phyloP scores from a whole-genome alignment of 2,888 invertebrate species.

The Periphyllus acericola region DNA sequence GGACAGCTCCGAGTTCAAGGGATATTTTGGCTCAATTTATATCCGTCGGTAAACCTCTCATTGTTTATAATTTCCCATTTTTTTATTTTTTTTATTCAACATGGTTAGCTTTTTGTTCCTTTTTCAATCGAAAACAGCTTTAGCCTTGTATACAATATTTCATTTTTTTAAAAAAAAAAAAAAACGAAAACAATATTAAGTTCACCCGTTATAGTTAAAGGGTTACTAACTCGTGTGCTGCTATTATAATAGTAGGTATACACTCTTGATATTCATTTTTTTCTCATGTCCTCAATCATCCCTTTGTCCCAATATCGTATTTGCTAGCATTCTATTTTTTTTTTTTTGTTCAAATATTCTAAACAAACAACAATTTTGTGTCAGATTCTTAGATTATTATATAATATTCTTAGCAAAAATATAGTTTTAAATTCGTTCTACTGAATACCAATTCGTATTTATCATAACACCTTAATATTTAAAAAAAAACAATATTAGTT shows the following conservation, averaged over 20 bases:
- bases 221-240: neutral
- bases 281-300: neutral
- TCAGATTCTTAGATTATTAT: too few relatives aligned
- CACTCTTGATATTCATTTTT: neutral
- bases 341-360: neutral
- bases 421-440: too few relatives aligned
- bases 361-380: too few relatives aligned
- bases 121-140: slow-evolving; percentile 46
- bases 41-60: slow-evolving; percentile 44
- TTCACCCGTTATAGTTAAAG: neutral
- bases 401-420: too few relatives aligned
- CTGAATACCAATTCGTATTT: too few relatives aligned
- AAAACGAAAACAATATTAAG: slow-evolving; percentile 4
- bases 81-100: slow-evolving; percentile 26
- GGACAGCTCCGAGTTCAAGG: slow-evolving; percentile 40
- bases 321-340: neutral
- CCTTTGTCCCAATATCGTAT: neutral
- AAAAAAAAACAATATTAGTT: too few relatives aligned
- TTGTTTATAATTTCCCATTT: slow-evolving; percentile 53
- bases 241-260: neutral
- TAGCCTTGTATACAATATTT: slow-evolving; percentile 8
- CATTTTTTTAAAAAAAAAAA: slow-evolving; percentile 16
- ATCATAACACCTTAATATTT: too few relatives aligned
- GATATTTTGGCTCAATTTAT: slow-evolving; percentile 58
- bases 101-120: slow-evolving; percentile 34